Evolutionary conservation across 1,140 invertebrate genomes (phyloP).

Genomic region (Trichoplusia ni): DNA sequence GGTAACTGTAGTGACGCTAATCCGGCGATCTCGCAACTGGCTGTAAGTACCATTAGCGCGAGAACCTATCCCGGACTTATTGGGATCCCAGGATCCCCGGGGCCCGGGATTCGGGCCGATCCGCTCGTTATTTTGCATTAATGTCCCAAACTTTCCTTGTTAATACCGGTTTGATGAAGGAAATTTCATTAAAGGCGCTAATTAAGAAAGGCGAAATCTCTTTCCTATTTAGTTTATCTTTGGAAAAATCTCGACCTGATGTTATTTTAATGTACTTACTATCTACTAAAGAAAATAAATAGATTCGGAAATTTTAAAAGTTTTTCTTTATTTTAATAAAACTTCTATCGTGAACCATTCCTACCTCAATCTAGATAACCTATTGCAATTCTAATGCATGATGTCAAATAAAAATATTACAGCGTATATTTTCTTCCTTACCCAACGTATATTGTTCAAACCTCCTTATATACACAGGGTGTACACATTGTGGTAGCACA

Average conservation of each 20-base stretch:
- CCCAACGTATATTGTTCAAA: too few species aligned
- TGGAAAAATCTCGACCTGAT: neutral
- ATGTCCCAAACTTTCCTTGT: conserved; percentile 64
- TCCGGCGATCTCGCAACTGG: conserved; percentile 42
- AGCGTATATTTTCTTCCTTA: too few species aligned
- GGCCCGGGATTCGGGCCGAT: conserved; percentile 54
- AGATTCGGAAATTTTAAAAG: too few species aligned
- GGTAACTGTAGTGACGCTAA: conserved; percentile 17
- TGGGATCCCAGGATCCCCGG: conserved; percentile 45
- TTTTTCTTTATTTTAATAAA: too few species aligned
- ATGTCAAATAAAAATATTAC: too few species aligned
- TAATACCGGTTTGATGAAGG: conserved; percentile 60
- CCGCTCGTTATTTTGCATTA: conserved; percentile 69
- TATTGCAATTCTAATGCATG: too few species aligned
- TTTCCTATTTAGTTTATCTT: conserved; percentile 16
- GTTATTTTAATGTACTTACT: neutral
- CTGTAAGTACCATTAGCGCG: conserved; percentile 67
- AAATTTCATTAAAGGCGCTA: conserved; percentile 50
- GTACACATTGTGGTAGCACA: neutral
- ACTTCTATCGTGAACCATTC: too few species aligned
- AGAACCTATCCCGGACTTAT: conserved; percentile 47
- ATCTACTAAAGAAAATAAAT: too few species aligned
- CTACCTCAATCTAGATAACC: too few species aligned
- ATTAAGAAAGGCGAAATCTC: conserved; percentile 47
- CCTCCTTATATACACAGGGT: neutral